Conservation (phyloP, 2,888 invertebrate genomes). For the Eugnorisma glareosa region DNA sequence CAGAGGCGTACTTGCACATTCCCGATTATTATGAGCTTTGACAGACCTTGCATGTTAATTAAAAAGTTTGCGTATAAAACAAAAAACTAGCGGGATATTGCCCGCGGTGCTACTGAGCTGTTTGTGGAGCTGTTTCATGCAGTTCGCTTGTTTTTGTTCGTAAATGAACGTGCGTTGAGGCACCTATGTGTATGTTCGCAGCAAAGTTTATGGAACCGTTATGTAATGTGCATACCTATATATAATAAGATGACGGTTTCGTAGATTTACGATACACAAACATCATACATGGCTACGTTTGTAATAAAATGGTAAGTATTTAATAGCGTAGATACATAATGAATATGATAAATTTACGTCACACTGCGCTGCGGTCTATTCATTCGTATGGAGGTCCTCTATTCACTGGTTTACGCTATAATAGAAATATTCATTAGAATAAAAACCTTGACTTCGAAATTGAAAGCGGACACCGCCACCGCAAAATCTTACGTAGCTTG, state of each 20-base stretch:
- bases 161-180: constrained; percentile 42
- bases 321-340: constrained; percentile 13
- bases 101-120: constrained; percentile 48
- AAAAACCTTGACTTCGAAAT: constrained; percentile 78
- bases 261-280: constrained; percentile 22
- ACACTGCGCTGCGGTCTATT: constrained; percentile 73
- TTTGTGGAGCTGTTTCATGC: constrained; percentile 46
- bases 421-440: constrained; percentile 76
- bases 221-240: constrained; percentile 29
- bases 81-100: constrained; percentile 55
- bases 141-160: constrained; percentile 47
- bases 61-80: constrained; percentile 70
- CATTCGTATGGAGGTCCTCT: constrained; percentile 72
- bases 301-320: constrained; percentile 5
- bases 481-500: constrained; percentile 67
- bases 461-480: constrained; percentile 79
- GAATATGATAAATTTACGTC: constrained; percentile 66
- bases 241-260: constrained; percentile 43
- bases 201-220: constrained; percentile 41
- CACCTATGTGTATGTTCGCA: constrained; percentile 11
- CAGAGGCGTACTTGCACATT: constrained; percentile 58
- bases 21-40: constrained; percentile 78
- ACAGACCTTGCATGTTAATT: constrained; percentile 81
- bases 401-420: constrained; percentile 76
- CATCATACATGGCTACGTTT: not conserved